These are phyloP conservation scores for Clepsis dumicolana DNA, from an alignment of 2,888 invertebrate genomes.

Conservation along the genomic window DNA sequence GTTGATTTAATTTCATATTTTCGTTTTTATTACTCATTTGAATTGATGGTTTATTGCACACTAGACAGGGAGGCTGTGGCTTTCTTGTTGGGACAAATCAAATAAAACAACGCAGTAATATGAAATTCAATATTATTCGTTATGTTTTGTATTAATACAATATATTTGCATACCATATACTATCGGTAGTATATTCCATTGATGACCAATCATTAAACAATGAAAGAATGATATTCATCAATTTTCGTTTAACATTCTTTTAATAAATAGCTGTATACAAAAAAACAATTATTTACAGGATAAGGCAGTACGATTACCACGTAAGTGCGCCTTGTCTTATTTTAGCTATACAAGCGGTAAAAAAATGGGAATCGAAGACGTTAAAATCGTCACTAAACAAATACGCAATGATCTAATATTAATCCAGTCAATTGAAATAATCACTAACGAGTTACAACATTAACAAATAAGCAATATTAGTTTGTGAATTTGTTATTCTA, in stretches of 20 bases:
- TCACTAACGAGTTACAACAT: conserved; percentile 81
- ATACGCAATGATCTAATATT: conserved; percentile 69
- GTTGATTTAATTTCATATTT: conserved; percentile 43
- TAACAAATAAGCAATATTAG: conserved; percentile 83
- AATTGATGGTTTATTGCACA: too few species aligned
- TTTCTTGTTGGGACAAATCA: not conserved
- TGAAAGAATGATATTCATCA: conserved; percentile 83
- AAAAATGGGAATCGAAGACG: conserved; percentile 77
- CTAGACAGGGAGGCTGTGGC: too few species aligned
- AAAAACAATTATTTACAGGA: conserved; percentile 87
- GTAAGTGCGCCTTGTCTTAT: conserved; percentile 81
- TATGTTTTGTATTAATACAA: conserved; percentile 86
- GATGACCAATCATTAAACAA: conserved; percentile 85
- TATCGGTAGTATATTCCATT: conserved; percentile 83
- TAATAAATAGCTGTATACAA: conserved; percentile 87
- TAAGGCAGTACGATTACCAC: conserved; percentile 85
- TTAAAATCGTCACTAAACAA: conserved; percentile 74
- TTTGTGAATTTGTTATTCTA: conserved; percentile 83
- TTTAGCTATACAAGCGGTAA: conserved; percentile 85
- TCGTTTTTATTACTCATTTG: conserved; percentile 44
- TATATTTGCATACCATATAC: conserved; percentile 85
- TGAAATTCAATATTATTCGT: conserved; percentile 87
- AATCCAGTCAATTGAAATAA: conserved; percentile 81
- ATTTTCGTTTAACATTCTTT: conserved; percentile 83
- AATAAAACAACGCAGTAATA: conserved; percentile 78